Evolutionary conservation across 2,113 vertebrate genomes (phyloP), one percentile per base, ranked within the genome.

Genomic region (Dicrurus megarhynchus): DNA sequence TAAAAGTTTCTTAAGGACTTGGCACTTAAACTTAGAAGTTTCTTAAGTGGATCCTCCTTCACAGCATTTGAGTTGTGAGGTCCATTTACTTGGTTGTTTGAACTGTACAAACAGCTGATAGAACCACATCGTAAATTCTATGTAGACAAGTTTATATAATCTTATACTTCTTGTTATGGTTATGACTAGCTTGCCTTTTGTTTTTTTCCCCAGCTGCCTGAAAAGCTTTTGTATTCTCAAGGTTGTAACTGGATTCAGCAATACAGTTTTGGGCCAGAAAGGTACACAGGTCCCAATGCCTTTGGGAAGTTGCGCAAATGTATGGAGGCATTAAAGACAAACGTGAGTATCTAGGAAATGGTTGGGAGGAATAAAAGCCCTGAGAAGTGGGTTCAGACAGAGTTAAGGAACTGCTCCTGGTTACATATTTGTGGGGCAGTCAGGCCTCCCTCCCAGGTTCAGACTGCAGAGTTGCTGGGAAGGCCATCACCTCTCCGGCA

Each of bases 161-260:
- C 78, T 82, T 33, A 56, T 64, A 17, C 47, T 88, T 76, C 52
- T 90, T 89, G 37, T 64, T 89, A 73, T 64, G 85, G 28, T 73
- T 79, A 32, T 86, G 64, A 91, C 87, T 76, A 26, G 28, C 9
- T 63, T 69, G 42, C 10, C 33, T 87, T 78, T 44, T 55, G 24
- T 67, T 63, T 46, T 83, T 89, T 92, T 3, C 32, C 32, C 33
- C 70, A 98, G 98, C 97, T 98, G 87, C 98, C 98, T 79, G 98
- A 98, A 95, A 98, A 98, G 68, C 97, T 98, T 69, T 96, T 98
- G 18, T 98, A 98, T 97, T 98, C 98, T 69, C 98, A 98, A 98
- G 98, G 98, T 33, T 98, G 98, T 88, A 98, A 98, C 96, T 98
- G 98, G 98, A 98, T 98, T 93, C 98, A 98, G 95, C 98, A 98